Conservation (phyloP, 2,888 invertebrate genomes). For the Gryllus longicercus region DNA sequence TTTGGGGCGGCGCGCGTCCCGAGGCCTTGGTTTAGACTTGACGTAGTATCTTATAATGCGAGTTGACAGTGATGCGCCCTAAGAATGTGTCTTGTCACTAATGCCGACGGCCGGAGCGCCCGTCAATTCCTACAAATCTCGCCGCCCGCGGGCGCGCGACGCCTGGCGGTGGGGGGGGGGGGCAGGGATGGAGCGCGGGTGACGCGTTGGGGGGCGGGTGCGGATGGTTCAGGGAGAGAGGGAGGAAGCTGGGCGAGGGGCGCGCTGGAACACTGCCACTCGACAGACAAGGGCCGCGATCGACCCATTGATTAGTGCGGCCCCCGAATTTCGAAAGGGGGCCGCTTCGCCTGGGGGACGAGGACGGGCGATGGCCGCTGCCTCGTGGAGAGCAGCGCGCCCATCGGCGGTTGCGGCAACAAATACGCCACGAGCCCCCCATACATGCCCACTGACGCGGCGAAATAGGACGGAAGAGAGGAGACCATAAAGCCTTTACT, state of each 20-base stretch:
- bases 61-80: slow-evolving; percentile 1
- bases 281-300: background rate
- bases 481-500: too few species aligned
- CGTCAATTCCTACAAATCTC: slow-evolving; percentile 10
- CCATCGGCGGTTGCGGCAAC: background rate
- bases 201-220: background rate
- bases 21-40: background rate
- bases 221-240: background rate
- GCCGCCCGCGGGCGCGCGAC: background rate
- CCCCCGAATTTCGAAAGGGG: slow-evolving; percentile 17
- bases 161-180: background rate
- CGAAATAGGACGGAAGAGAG: too few species aligned
- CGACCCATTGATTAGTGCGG: background rate
- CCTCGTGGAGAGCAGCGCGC: too few species aligned
- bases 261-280: background rate
- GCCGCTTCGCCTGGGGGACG: background rate
- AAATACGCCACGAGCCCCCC: background rate
- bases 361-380: too few species aligned
- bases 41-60: slow-evolving; percentile 2
- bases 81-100: slow-evolving; percentile 11
- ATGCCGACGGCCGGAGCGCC: background rate
- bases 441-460: too few species aligned
- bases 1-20: background rate
- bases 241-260: background rate
- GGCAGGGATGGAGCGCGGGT: background rate